Conservation (phyloP, 23 tunicate genomes). For the Pegea sp. region DNA sequence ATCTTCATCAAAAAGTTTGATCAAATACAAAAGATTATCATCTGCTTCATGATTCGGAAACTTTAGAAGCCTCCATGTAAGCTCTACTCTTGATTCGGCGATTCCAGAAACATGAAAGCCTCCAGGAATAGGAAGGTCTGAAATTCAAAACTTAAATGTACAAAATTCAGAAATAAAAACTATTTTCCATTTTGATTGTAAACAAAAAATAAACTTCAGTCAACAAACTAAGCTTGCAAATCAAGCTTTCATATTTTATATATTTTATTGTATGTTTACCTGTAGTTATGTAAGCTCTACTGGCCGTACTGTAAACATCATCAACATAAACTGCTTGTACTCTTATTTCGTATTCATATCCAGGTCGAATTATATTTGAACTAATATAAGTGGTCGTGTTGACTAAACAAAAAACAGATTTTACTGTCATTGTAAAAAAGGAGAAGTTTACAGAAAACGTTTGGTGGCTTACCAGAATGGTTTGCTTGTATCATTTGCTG, state of each 20-base stretch:
- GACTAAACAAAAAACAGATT: no score
- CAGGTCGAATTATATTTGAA: no score
- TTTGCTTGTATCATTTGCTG: no score
- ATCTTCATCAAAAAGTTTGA: not conserved
- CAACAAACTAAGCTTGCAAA: no score
- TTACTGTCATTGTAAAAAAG: no score
- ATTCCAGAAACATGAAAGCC: not conserved
- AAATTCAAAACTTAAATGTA: not conserved
- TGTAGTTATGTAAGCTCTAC: not conserved
- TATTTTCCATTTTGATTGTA: no score
- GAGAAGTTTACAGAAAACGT: no score
- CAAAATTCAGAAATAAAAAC: not conserved
- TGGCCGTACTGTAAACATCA: not conserved
- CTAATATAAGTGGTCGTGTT: no score
- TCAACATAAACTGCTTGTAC: not conserved
- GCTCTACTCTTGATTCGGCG: not conserved
- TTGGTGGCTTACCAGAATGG: no score
- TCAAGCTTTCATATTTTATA: no score
- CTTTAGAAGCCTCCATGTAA: not conserved
- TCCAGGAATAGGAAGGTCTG: not conserved
- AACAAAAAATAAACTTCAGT: no score
- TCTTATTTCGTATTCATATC: not conserved
- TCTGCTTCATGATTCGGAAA: not conserved
- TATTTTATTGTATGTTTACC: not conserved
- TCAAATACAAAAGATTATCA: not conserved